Base-by-base conservation (phyloP, 2,888 invertebrate genomes). In the Suillia variegata region DNA sequence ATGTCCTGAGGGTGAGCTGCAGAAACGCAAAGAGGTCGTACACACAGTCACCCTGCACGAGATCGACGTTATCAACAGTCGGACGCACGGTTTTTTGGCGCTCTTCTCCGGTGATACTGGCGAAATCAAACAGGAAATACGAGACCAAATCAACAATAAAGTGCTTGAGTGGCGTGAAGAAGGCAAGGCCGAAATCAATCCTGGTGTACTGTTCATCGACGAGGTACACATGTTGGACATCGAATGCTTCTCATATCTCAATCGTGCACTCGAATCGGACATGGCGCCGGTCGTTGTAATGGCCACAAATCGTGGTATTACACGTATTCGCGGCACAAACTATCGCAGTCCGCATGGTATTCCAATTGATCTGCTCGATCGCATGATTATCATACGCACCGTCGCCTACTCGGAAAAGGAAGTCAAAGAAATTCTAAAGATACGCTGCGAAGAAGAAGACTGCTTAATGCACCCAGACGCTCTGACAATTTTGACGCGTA, bases 161-260 rank as follows among this genome's bases (percentile, higher is more conserved):
- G 95, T 99, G 1, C 92, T 94, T 0, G 99, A 99, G 80, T 99
- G 99, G 99, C 86, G 98, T 20, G 99, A 99, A 79, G 99, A 99
- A 80, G 98, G 98, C 1, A 99, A 99, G 80, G 98, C 99, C 0
- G 98, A 98, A 82, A 96, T 99, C 76, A 95, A 98, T 33, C 98
- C 99, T 0, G 99, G 99, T 0, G 98, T 98, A 1, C 84, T 98
- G 2, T 98, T 98, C 76, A 92, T 98, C 66, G 98, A 98, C 77
- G 98, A 98, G 86, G 92, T 95, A 0, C 99, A 99, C 79, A 98
- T 99, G 98, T 84, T 99, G 67, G 99, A 99, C 80, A 96, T 99
- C 47, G 99, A 99, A 80, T 99, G 98, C 78, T 99, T 99, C 84
- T 98, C 98, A 0, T 99, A 93, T 82, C 84, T 99, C 6, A 99